A percentile compares a stretch with the other conserved stretches of the same genome.
These are phyloP conservation scores for Drosophila repletoides DNA, from an alignment of 1,140 invertebrate species.

Conservation along the genomic window DNA sequence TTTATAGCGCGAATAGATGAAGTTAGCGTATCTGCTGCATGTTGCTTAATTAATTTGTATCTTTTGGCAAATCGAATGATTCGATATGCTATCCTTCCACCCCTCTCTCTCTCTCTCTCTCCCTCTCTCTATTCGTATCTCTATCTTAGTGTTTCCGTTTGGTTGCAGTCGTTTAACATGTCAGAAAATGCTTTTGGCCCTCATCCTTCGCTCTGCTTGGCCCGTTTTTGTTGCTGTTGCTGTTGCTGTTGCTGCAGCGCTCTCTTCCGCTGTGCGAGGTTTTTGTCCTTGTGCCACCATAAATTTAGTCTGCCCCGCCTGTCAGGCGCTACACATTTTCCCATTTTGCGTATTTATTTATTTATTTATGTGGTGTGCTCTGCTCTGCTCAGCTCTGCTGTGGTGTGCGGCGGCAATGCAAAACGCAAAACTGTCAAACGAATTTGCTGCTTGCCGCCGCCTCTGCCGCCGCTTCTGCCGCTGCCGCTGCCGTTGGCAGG, in stretches of 20 bases:
- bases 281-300: slow-evolving; percentile 74
- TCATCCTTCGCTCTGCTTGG: slow-evolving; percentile 30
- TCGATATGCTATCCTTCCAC: slow-evolving; percentile 28
- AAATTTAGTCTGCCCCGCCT: slow-evolving; percentile 69
- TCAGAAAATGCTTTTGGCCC: slow-evolving; percentile 48
- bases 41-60: slow-evolving; percentile 81
- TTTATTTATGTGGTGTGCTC: slow-evolving; percentile 68
- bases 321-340: slow-evolving; percentile 57
- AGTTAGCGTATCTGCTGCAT: slow-evolving; percentile 76
- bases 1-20: slow-evolving; percentile 74
- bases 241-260: no score
- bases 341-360: slow-evolving; percentile 61
- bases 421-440: slow-evolving; percentile 54
- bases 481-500: slow-evolving; percentile 14
- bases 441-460: slow-evolving; percentile 51
- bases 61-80: slow-evolving; percentile 68
- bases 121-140: not conserved
- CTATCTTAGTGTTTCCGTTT: slow-evolving; percentile 34
- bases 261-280: slow-evolving; percentile 65
- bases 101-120: not conserved
- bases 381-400: no score
- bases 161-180: slow-evolving; percentile 73
- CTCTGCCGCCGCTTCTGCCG: not conserved
- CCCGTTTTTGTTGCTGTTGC: no score
- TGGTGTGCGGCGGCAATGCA: slow-evolving; percentile 31